Evolutionary conservation across 2,888 invertebrate species (phyloP), one percentile per base, ranked within the genome.

Genomic region (Tipula helvola): DNA sequence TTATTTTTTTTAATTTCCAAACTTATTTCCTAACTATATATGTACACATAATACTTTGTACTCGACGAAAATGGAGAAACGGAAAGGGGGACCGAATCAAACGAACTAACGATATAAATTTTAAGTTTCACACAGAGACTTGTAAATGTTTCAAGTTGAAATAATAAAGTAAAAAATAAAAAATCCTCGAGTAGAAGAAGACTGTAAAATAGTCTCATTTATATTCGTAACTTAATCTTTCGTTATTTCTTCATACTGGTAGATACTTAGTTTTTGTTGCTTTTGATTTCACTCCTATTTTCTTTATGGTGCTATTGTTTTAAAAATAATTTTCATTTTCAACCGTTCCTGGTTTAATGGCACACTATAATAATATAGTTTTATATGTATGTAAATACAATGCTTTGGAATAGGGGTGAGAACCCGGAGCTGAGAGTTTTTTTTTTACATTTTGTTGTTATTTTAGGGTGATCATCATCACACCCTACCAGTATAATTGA

Each of bases 181-280:
- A 52, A 71, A 71, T 28, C 28, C 71, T 71, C 28, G 71, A 10
- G 13, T 0, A 71, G 10, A 28, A 71, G 28, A 28, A 28, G 28
- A 16, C 52, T 71, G 18, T 7, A 52, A 52, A 52, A 71, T 71
- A 71, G 28, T 71, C 71, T 71, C 71, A 71, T 18, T 71, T 71
- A 71, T 71, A 71, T 71, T 71, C 71, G 71, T 71, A 71, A 71
- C 71, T 71, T 71, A 71, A 71, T 71, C 71, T 71, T 71, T 71
- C 71, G 71, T 28, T 28, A 18, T 71, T 18, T 71, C 18, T 71
- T 71, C 71, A 10, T 28, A 71, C 71, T 7, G 2, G 52, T 71
- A 71, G 71, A 28, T 28, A 28, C 28, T 71, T 71, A 12, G 71
- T 52, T 52, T 52, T 52, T 13, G n/a, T 13, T 13, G n/a, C 28